Base-by-base conservation (phyloP, 2,797 vertebrate genomes). In the Picus viridis region DNA sequence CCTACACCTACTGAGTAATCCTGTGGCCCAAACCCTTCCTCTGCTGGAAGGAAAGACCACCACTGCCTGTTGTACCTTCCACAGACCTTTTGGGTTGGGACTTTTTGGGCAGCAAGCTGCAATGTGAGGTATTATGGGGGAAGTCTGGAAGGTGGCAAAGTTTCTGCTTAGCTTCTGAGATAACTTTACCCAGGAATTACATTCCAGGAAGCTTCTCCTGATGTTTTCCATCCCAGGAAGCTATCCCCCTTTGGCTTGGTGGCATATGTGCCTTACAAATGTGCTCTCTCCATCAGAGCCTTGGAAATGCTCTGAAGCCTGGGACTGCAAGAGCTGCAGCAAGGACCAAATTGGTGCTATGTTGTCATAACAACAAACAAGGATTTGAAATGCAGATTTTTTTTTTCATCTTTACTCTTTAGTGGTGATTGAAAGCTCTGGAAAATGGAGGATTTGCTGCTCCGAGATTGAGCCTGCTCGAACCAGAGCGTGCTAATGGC, bases 321-420 rank as follows among this genome's bases (percentile, higher is more conserved):
- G 15, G 63, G 93, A 79, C 81, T 76, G 92, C 62, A 41, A 89
- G 70, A 63, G 73, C 67, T 36, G n/a, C 93, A 85, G 89, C 90
- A n/a, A 86, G 72, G 86, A 88, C 91, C 84, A 87, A 65, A 97
- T 90, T 86, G 79, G 45, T 72, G 88, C 78, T 39, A 85, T 86
- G 97, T 97, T 98, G 97, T 97, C 98, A 97, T 97, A 97, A 97
- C 97, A 97, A 97, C 97, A 97, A 97, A 97, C 88, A 81, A 39
- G 43, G 86, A 97, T 97, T 97, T 97, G 97, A 97, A 97, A 97
- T 97, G 96, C 96, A 97, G 96, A 97, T 97, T 96, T 92, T 88
- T 89, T 97, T 96, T 92, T 88, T 89, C 85, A 32, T 93, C 93
- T 92, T 90, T 71, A n/a, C 86, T 89, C 95, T 91, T 83, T 29